A percentile compares a stretch with the other conserved stretches of the same genome.
phyloP scores from a whole-genome alignment of 2,888 invertebrate genomes.

The Thymelicus lineola region DNA sequence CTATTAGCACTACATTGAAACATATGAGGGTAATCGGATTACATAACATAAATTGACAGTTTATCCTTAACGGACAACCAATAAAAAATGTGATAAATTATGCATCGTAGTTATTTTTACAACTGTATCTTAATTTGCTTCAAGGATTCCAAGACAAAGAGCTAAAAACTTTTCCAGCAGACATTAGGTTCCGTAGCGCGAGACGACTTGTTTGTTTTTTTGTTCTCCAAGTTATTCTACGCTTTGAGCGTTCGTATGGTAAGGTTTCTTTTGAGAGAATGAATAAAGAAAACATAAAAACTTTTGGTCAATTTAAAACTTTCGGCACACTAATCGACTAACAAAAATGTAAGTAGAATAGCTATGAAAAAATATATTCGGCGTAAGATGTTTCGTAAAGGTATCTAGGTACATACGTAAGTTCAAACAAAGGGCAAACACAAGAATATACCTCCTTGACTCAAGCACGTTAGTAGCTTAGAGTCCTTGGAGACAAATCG shows the following conservation, averaged over 20 bases:
- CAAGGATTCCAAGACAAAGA: conserved; percentile 26
- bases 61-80: too few species aligned
- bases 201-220: conserved; percentile 18
- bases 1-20: too few species aligned
- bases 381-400: too few species aligned
- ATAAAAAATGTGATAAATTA: background rate
- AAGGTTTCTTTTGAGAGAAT: conserved; percentile 9
- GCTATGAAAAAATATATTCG: too few species aligned
- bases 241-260: conserved; percentile 21
- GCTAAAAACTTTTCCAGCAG: conserved; percentile 26
- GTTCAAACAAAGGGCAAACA: too few species aligned
- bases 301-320: background rate
- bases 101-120: background rate
- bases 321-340: background rate
- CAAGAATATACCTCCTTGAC: too few species aligned
- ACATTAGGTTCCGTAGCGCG: conserved; percentile 28
- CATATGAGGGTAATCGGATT: too few species aligned
- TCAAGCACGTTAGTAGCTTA: too few species aligned
- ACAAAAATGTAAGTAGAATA: background rate
- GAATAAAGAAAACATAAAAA: background rate
- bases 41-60: too few species aligned
- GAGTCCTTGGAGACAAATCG: too few species aligned
- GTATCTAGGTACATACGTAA: too few species aligned
- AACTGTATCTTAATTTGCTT: conserved; percentile 26
- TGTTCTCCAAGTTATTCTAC: conserved; percentile 25